A percentile compares a stretch with the other conserved stretches of the same genome.
Evolutionary conservation across 2,797 vertebrate species (phyloP).

Genomic region (Pantherophis alleghaniensis): DNA sequence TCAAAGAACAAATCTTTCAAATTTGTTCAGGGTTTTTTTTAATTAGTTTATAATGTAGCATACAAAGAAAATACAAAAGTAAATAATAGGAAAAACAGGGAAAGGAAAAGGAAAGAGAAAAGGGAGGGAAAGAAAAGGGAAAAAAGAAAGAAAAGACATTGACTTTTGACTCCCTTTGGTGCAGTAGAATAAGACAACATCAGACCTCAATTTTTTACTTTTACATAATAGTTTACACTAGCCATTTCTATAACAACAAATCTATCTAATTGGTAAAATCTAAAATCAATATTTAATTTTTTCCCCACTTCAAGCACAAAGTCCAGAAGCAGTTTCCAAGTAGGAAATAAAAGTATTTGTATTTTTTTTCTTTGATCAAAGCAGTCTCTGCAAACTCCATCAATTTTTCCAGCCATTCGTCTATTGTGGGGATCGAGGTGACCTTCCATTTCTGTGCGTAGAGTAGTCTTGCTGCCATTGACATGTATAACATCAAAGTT

Average conservation of each 20-base stretch:
- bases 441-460: background rate
- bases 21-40: background rate
- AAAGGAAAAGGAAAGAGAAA: background rate
- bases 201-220: background rate
- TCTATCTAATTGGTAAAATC: too few species aligned
- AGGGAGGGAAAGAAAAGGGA: background rate
- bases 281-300: too few species aligned
- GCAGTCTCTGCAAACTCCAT: background rate
- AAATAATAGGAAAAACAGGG: background rate
- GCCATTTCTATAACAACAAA: too few species aligned
- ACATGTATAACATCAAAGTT: background rate
- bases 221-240: background rate
- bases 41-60: background rate
- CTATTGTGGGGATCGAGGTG: background rate
- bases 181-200: background rate
- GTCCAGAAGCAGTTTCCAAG: background rate
- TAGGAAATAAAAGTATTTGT: background rate
- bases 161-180: background rate
- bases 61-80: background rate
- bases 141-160: background rate
- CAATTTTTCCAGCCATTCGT: too few species aligned
- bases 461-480: background rate
- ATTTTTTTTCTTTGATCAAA: background rate
- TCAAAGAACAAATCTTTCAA: background rate
- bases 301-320: background rate